Evolutionary conservation across 1,140 invertebrate genomes (phyloP), one percentile per base, ranked within the genome.

Genomic region (Achroia grisella): DNA sequence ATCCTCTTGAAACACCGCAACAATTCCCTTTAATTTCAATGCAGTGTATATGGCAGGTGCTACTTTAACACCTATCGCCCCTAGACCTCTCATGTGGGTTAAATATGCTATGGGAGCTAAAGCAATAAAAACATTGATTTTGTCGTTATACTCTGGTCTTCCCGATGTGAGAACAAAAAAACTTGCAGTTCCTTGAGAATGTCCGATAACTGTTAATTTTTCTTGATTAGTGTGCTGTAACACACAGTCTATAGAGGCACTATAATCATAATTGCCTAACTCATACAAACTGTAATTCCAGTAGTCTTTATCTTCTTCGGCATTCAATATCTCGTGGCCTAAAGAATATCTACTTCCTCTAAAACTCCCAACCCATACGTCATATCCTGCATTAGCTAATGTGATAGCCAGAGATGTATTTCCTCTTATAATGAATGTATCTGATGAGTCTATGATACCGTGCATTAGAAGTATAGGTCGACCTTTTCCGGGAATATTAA

Each of bases 291-390:
- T 84, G 56, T 84, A 90, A 43, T 85, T 56, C 89, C 89, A 91
- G 51, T 87, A 91, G 27, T 71, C 48, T 3, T 68, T 46, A 13
- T 88, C 64, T 13, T 51, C 81, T 56, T 52, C 44, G 10, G 85
- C 78, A 61, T 86, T 62, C 9, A 84, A 54, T 1, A 48, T 64
- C 10, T 63, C 60, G 61, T 92, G 91, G 27, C 83, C 81, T 29
- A 74, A 70, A 0, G 89, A 89, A 56, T 92, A 91, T 23, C 73
- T 84, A 52, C 90, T 92, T 2, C 91, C 91, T 39, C 91, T 72
- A 6, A 73, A 74, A 58, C 92, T 92, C 2, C 88, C 79, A 40
- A 90, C 56, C 91, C 91, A 92, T 4, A 92, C 90, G 54, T 92
- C 91, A 48, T 89, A 92, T 2, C 89, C 90, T 44, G 66, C 52